Evolutionary conservation across 2,797 vertebrate genomes (phyloP).

Genomic region (Chelidonichthys spinosus): DNA sequence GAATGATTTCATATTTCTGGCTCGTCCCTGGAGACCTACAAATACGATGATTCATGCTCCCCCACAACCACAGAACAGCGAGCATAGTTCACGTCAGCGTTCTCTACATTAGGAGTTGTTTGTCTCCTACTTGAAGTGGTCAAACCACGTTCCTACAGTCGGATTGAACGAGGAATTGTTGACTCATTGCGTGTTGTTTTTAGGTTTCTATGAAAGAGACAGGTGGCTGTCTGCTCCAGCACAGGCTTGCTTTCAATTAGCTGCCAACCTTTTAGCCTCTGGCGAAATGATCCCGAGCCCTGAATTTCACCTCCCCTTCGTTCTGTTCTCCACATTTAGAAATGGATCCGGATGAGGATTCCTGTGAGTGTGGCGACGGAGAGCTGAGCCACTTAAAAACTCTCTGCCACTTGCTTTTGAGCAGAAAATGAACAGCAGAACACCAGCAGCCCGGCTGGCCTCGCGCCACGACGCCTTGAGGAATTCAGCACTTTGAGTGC

Average conservation of each 20-base stretch:
- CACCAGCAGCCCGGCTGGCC: background rate
- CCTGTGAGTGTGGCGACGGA: background rate
- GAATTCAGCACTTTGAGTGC: constrained; percentile 12
- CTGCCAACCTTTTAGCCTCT: background rate
- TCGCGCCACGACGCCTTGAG: background rate
- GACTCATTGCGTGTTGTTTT: no score
- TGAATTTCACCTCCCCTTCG: background rate
- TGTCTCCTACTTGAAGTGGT: no score
- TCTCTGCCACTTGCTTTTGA: background rate
- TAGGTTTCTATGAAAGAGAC: background rate
- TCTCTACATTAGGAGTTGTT: no score
- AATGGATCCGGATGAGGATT: background rate
- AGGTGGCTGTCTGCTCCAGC: constrained; percentile 4
- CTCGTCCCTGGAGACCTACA: no score
- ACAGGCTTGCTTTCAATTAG: constrained; percentile 20
- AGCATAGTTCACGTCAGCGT: no score
- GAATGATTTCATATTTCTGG: no score
- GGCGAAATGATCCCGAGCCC: constrained; percentile 7
- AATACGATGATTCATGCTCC: no score
- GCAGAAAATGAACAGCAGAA: background rate
- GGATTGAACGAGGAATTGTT: background rate
- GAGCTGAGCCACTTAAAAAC: background rate
- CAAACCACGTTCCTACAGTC: no score
- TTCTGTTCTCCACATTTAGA: background rate
- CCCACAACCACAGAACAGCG: no score